Conservation (phyloP, 2,888 invertebrate genomes). For the Crocallis elinguaria region DNA sequence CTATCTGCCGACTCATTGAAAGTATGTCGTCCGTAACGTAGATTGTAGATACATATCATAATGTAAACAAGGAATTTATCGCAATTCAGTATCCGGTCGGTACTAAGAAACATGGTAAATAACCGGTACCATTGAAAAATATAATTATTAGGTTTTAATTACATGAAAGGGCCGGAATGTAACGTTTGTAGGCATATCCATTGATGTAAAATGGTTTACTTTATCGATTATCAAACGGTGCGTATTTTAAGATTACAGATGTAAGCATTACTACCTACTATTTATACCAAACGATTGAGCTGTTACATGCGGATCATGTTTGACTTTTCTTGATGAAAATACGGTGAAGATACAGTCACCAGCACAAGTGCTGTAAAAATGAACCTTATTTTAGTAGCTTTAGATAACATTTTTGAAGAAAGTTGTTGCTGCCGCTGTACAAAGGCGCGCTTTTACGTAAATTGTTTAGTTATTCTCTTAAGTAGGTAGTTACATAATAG, state of each 20-base stretch:
- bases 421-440: slow-evolving; percentile 2
- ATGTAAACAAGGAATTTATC: slow-evolving; percentile 70
- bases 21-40: slow-evolving; percentile 48
- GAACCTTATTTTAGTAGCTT: slow-evolving; percentile 19
- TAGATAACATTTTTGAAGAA: slow-evolving; percentile 10
- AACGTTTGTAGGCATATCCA: slow-evolving; percentile 31
- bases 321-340: slow-evolving; percentile 50
- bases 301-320: slow-evolving; percentile 51
- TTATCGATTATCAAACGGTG: slow-evolving; percentile 60
- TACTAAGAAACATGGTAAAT: slow-evolving; percentile 61
- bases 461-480: slow-evolving; percentile 30
- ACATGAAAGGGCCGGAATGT: slow-evolving; percentile 42
- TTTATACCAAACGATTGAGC: slow-evolving; percentile 55
- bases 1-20: slow-evolving; percentile 50
- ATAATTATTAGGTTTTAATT: slow-evolving; percentile 49
- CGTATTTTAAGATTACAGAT: slow-evolving; percentile 57
- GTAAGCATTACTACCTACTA: slow-evolving; percentile 48
- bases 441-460: slow-evolving; percentile 26
- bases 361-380: slow-evolving; percentile 15
- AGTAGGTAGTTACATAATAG: slow-evolving; percentile 36
- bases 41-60: slow-evolving; percentile 50
- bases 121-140: slow-evolving; percentile 45
- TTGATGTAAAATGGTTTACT: slow-evolving; percentile 64
- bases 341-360: slow-evolving; percentile 27
- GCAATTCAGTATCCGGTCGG: slow-evolving; percentile 59